These are phyloP conservation scores for Adelges cooleyi DNA, from an alignment of 1,140 invertebrate genomes.

Conservation along the genomic window DNA sequence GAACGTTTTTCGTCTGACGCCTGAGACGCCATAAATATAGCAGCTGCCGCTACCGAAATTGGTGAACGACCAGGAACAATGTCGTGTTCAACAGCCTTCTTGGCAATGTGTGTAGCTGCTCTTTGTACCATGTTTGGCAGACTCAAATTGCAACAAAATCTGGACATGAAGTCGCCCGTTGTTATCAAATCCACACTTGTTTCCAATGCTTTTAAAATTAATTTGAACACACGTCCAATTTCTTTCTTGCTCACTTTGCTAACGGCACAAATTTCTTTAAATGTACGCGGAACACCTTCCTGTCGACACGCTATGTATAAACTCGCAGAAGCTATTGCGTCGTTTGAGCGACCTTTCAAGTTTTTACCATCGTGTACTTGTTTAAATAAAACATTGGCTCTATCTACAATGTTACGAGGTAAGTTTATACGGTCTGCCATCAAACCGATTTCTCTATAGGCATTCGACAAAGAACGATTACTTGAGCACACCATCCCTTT, in stretches of 20 bases:
- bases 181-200: slow-evolving; percentile 97
- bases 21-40: slow-evolving; percentile 99
- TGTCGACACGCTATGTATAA: slow-evolving; percentile 95
- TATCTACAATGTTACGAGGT: no score
- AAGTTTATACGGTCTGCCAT: no score
- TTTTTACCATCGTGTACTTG: no score
- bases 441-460: no score
- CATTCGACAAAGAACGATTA: slow-evolving; percentile 52
- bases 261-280: slow-evolving; percentile 98
- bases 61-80: no score
- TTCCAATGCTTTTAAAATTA: slow-evolving; percentile 82
- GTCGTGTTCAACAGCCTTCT: no score
- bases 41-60: slow-evolving; percentile 96
- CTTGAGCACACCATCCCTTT: slow-evolving; percentile 18
- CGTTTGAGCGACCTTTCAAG: slow-evolving; percentile 71
- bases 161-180: slow-evolving; percentile 96
- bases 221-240: slow-evolving; percentile 92
- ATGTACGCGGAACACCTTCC: slow-evolving; percentile 95
- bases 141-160: slow-evolving; percentile 74
- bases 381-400: no score
- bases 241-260: slow-evolving; percentile 99
- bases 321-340: slow-evolving; percentile 97
- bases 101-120: no score
- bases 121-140: slow-evolving; percentile 86
- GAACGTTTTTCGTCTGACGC: slow-evolving; percentile 89